Base-by-base conservation (phyloP, 2,888 invertebrate species). In the Drosophila anomelani region DNA sequence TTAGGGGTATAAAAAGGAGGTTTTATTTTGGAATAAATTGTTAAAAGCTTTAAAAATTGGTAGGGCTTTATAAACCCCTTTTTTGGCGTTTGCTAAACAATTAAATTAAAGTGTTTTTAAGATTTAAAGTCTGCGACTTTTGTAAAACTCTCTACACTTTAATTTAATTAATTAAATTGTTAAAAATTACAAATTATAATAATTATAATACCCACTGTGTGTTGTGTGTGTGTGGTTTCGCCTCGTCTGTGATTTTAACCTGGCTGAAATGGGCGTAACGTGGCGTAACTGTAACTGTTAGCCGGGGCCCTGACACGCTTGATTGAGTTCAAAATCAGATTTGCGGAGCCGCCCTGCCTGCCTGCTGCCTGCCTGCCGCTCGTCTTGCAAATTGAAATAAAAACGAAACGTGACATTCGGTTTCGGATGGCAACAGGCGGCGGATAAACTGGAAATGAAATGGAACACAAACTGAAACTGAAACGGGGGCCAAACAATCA, bases 281-380 rank as follows among this genome's bases (percentile, higher is more conserved):
- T 57, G 60, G 57, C 60, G n/a, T 32, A 57, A 36, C 56, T 53
- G 53, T 74, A 58, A 46, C 72, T 47, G 64, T 74, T 74, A 38
- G 56, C 53, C 63, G 41, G 41, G 20, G 39, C 57, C 15, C 75
- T 32, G 56, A 58, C 72, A 72, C 57, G 72, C 75, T 74, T 72
- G 72, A 72, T 72, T 72, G 72, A 64, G 72, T 74, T 72, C 41
- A 74, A 74, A 72, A 72, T 74, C 72, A 64, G 72, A 72, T 72
- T 72, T 74, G 72, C 54, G 44, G 57, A 56, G 67, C 38, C 39
- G 39, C 15, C 38, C 32, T 15, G 32, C 49, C 23, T n/a, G 8
- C 32, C 49, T n/a, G n/a, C n/a, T n/a, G n/a, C n/a, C n/a, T n/a
- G n/a, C n/a, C 17, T 23, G 13, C 12, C 13, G 32, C 46, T 58